Conservation (phyloP, 2,888 invertebrate genomes). For the Caradrina clavipalpis region DNA sequence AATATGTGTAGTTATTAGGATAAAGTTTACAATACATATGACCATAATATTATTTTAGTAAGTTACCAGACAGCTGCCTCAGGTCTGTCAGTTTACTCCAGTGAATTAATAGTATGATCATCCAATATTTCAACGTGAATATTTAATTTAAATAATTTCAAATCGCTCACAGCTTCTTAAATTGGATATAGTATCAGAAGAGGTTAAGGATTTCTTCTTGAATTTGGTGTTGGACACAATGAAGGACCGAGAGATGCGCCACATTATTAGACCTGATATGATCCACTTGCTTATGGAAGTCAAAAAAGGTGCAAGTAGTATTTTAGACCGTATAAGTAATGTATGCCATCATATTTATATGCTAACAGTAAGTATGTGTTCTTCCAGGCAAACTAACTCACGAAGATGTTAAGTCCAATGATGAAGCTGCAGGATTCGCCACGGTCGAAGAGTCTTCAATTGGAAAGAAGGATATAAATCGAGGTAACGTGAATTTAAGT, state of each 20-base stretch:
- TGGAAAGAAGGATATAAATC: conserved; percentile 72
- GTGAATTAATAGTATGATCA: too few relatives aligned
- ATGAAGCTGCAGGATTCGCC: conserved; percentile 79
- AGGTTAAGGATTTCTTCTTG: conserved; percentile 73
- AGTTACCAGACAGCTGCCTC: too few relatives aligned
- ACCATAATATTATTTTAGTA: too few relatives aligned
- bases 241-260: conserved; percentile 74
- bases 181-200: conserved; percentile 62
- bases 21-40: too few relatives aligned
- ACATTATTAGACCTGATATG: conserved; percentile 87
- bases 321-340: too few relatives aligned
- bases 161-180: conserved; percentile 60
- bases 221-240: conserved; percentile 80
- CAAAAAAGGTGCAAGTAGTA: conserved; percentile 76
- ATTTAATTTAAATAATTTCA: too few relatives aligned
- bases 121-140: too few relatives aligned
- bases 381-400: conserved; percentile 66
- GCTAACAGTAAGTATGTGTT: not conserved
- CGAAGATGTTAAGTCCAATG: conserved; percentile 67
- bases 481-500: conserved; percentile 65
- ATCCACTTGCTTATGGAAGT: conserved; percentile 90
- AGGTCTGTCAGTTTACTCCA: too few relatives aligned
- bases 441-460: conserved; percentile 82
- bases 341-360: too few relatives aligned
- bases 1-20: too few relatives aligned